These are phyloP conservation scores for Ictidomys tridecemlineatus DNA, from an alignment of 2,113 vertebrate genomes.

Conservation along the genomic window DNA sequence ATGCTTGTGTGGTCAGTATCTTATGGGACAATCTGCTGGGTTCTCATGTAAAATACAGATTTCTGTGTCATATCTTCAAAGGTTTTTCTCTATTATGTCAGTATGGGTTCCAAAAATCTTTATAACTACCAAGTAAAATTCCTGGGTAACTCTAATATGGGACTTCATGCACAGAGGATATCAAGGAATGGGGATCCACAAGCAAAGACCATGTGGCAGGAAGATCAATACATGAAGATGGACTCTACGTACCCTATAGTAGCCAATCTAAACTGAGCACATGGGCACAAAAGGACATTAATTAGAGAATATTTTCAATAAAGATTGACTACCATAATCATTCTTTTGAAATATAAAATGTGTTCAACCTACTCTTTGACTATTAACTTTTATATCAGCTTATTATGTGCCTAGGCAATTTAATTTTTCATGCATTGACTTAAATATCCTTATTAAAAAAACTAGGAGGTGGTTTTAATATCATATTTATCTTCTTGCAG, in stretches of 20 bases:
- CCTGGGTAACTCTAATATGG: not conserved
- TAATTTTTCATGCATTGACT: not conserved
- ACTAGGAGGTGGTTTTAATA: not conserved
- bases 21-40: not conserved
- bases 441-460: not conserved
- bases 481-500: not conserved
- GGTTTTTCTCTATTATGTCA: not conserved
- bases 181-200: not conserved
- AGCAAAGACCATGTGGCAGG: not conserved
- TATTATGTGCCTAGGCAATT: not conserved
- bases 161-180: not conserved
- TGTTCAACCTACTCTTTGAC: not conserved
- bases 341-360: not conserved
- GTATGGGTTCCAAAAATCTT: not conserved
- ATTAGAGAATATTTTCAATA: not conserved
- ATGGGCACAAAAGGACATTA: not conserved
- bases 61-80: not conserved
- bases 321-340: not conserved
- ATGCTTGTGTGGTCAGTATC: not conserved
- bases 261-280: not conserved
- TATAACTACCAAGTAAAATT: not conserved
- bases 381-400: not conserved
- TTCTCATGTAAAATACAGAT: not conserved
- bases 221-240: not conserved
- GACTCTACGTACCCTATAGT: fast-evolving